phyloP scores from a whole-genome alignment of 2,113 vertebrate species.

The Morone saxatilis region DNA sequence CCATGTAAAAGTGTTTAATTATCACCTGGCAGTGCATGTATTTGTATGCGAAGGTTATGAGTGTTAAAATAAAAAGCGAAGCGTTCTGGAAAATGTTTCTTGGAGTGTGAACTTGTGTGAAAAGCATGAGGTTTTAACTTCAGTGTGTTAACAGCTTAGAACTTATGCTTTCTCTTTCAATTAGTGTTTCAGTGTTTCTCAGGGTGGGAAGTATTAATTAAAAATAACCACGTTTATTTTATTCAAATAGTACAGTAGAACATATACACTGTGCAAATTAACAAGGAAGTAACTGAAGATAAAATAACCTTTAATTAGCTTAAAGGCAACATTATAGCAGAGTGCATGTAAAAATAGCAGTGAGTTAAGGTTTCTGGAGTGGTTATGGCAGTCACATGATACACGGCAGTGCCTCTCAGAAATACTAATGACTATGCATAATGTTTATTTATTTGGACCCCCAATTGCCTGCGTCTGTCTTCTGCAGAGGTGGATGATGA shows the following conservation, averaged over 20 bases:
- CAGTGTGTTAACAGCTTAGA: background rate
- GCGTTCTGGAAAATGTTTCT: slow-evolving; percentile 5
- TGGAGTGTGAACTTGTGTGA: slow-evolving; percentile 25
- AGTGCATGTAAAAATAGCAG: background rate
- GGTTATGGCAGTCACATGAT: background rate
- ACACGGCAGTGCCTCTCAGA: too few species aligned
- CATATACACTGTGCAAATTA: background rate
- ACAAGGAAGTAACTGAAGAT: background rate
- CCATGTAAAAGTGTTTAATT: slow-evolving; percentile 70
- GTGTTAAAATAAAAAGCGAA: slow-evolving; percentile 36
- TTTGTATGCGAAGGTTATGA: background rate
- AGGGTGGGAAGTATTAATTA: slow-evolving; percentile 4
- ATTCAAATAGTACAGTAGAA: background rate
- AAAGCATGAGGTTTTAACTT: slow-evolving; percentile 26
- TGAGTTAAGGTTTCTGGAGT: background rate
- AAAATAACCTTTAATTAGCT: slow-evolving; percentile 12
- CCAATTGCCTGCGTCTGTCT: background rate
- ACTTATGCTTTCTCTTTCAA: slow-evolving; percentile 10
- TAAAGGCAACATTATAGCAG: background rate
- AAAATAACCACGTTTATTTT: background rate
- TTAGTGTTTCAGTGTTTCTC: background rate
- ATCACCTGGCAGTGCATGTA: slow-evolving; percentile 49
- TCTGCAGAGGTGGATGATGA: background rate
- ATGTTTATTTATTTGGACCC: background rate
- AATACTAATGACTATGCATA: background rate